phyloP scores from a whole-genome alignment of 2,113 vertebrate species.

The Mastomys coucha region DNA sequence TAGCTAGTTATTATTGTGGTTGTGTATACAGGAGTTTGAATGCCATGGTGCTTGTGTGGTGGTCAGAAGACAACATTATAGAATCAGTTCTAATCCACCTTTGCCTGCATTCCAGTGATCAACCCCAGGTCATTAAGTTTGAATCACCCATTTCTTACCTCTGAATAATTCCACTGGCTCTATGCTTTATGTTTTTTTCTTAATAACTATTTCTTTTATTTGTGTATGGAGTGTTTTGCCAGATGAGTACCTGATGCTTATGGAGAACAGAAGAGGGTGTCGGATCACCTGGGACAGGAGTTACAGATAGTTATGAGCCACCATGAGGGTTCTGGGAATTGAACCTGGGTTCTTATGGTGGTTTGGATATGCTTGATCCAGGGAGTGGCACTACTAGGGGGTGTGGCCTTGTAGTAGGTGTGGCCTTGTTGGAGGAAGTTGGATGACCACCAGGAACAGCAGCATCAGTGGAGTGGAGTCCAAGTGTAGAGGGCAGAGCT shows the following conservation, averaged over 20 bases:
- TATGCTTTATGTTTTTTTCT: background rate
- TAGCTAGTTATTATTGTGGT: background rate
- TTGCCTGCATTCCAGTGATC: background rate
- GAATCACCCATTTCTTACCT: background rate
- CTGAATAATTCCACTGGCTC: background rate
- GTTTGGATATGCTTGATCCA: no score
- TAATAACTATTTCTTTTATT: background rate
- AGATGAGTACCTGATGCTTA: background rate
- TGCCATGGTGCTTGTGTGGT: background rate
- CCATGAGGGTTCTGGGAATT: no score
- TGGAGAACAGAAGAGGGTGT: no score
- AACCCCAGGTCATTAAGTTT: background rate
- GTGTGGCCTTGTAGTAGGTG: no score
- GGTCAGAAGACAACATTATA: background rate
- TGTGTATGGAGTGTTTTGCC: background rate
- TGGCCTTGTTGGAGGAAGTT: no score
- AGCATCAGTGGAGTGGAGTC: no score
- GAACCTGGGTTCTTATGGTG: no score
- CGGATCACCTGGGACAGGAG: no score
- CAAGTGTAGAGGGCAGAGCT: no score
- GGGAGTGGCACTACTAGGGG: no score
- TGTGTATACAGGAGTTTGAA: background rate
- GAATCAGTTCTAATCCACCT: background rate
- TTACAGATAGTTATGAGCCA: no score
- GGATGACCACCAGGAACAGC: no score